These are phyloP conservation scores for Eudemis profundana DNA, from an alignment of 2,888 invertebrate genomes.

Conservation along the genomic window DNA sequence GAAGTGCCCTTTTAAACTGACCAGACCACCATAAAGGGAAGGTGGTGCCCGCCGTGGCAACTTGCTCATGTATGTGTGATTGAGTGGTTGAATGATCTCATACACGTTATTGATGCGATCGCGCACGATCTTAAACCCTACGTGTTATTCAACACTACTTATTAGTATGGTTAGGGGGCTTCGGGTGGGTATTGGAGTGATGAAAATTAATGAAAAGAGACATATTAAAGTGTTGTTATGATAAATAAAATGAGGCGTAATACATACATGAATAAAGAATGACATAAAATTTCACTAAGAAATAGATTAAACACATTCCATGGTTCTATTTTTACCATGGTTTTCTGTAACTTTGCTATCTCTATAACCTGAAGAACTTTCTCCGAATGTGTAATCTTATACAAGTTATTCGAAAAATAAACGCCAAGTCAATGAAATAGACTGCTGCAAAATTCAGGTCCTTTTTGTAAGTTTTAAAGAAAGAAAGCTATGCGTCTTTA, in stretches of 20 bases:
- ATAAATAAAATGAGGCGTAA: background rate
- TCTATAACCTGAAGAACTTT: too few relatives aligned
- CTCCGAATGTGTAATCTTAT: too few relatives aligned
- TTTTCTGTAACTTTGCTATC: too few relatives aligned
- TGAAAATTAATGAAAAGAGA: slow-evolving; percentile 29
- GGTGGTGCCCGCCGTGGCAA: slow-evolving; percentile 50
- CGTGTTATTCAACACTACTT: slow-evolving; percentile 44
- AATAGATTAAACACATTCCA: too few relatives aligned
- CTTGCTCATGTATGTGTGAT: slow-evolving; percentile 46
- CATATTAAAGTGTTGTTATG: background rate
- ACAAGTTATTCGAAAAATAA: too few relatives aligned
- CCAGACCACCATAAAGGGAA: slow-evolving; percentile 62
- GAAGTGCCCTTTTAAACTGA: slow-evolving; percentile 64
- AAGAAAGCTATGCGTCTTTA: too few relatives aligned
- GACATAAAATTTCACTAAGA: background rate
- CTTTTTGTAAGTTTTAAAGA: too few relatives aligned
- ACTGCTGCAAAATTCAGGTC: too few relatives aligned
- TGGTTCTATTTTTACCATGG: too few relatives aligned
- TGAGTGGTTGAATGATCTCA: slow-evolving; percentile 57
- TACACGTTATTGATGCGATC: slow-evolving; percentile 52
- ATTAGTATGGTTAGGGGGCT: slow-evolving; percentile 27
- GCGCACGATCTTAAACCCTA: slow-evolving; percentile 48
- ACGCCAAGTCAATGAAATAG: too few relatives aligned
- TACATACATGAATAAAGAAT: background rate
- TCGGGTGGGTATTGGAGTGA: slow-evolving; percentile 9